Conservation (phyloP, 1,140 invertebrate genomes). For the Laupala kohalensis region DNA sequence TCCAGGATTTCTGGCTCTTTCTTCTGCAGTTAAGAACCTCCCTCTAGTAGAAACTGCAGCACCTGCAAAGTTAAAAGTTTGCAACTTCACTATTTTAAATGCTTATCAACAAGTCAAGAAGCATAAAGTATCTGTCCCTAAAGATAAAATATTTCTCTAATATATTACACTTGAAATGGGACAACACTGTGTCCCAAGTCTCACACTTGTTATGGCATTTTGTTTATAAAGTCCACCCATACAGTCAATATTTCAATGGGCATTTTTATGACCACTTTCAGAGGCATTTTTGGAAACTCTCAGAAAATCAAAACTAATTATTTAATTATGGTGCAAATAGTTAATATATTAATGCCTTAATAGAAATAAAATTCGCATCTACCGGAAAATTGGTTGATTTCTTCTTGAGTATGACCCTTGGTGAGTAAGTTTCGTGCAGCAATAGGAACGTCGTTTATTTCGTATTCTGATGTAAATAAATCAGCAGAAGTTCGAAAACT, state of each 20-base stretch:
- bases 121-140: not conserved
- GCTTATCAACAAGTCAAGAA: not conserved
- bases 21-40: constrained; percentile 42
- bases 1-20: constrained; percentile 36
- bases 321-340: too few species aligned
- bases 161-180: not conserved
- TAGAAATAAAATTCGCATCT: too few species aligned
- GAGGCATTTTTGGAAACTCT: too few species aligned
- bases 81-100: not conserved
- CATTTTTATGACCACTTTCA: too few species aligned
- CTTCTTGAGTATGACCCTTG: constrained; percentile 46
- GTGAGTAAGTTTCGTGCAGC: constrained; percentile 45
- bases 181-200: not conserved
- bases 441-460: constrained; percentile 48
- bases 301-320: too few species aligned
- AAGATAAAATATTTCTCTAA: not conserved
- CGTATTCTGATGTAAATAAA: constrained; percentile 41
- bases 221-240: too few species aligned
- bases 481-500: constrained; percentile 28
- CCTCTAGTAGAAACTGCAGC: constrained; percentile 48
- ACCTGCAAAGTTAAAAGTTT: constrained; percentile 33
- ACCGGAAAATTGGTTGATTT: constrained; percentile 38
- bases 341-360: too few species aligned
- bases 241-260: too few species aligned
- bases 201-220: too few species aligned